A percentile compares a stretch with the other conserved stretches of the same genome.
phyloP scores from a whole-genome alignment of 2,888 invertebrate genomes.

The Agrotis puta region DNA sequence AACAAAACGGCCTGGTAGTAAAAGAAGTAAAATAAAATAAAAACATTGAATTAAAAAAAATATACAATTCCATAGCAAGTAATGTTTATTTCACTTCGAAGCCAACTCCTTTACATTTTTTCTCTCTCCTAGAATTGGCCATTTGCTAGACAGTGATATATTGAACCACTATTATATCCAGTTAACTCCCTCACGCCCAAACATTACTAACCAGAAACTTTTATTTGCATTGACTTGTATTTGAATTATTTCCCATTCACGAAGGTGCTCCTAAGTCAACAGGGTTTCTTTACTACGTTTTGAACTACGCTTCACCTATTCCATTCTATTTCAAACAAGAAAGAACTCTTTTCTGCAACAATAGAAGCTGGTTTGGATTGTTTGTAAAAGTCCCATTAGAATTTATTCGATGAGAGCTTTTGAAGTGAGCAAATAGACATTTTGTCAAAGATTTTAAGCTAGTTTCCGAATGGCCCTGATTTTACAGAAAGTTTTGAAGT shows the following conservation, averaged over 20 bases:
- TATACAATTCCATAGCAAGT: background rate
- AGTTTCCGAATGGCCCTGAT: slow-evolving; percentile 21
- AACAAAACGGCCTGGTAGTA: background rate
- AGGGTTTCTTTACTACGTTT: slow-evolving; percentile 46
- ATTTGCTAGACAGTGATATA: slow-evolving; percentile 38
- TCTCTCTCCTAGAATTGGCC: slow-evolving; percentile 17
- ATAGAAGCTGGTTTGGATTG: slow-evolving; percentile 8
- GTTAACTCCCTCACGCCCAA: slow-evolving; percentile 23
- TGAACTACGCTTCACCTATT: slow-evolving; percentile 24
- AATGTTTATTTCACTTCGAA: background rate
- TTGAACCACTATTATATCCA: slow-evolving; percentile 10
- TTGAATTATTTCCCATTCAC: slow-evolving; percentile 54
- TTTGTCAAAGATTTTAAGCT: slow-evolving; percentile 35
- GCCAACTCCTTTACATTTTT: slow-evolving; percentile 6
- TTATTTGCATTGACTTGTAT: slow-evolving; percentile 56
- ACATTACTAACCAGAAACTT: slow-evolving; percentile 35
- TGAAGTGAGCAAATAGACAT: slow-evolving; percentile 40
- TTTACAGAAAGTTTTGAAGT: background rate
- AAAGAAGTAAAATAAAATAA: slow-evolving; percentile 36
- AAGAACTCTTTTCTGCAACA: background rate
- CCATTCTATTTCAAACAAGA: slow-evolving; percentile 4
- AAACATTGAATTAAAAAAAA: slow-evolving; percentile 14
- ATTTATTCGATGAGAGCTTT: slow-evolving; percentile 33
- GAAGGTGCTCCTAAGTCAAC: slow-evolving; percentile 63
- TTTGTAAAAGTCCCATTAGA: slow-evolving; percentile 32